These are phyloP conservation scores for Patiria miniata DNA, from an alignment of 35 echinoderm and acorn worm genomes.

Conservation along the genomic window DNA sequence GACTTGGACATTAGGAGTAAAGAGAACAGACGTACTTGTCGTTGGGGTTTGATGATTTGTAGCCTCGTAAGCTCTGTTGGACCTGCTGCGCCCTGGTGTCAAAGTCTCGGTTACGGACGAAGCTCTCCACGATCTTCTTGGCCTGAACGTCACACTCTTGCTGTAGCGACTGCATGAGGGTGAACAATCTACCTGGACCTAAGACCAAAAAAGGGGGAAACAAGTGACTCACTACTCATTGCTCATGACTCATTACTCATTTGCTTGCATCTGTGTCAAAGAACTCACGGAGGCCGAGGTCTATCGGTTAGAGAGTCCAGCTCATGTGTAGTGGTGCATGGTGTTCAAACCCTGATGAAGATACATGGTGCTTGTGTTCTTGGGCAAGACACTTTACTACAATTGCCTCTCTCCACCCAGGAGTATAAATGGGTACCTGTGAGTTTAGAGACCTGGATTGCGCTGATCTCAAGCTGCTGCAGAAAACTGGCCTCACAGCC, in stretches of 20 bases:
- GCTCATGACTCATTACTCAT: no score
- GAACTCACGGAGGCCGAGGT: background rate
- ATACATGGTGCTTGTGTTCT: no score
- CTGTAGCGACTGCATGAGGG: slow-evolving; percentile 81
- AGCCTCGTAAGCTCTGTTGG: slow-evolving; percentile 50
- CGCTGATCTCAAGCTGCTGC: no score
- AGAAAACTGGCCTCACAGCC: no score
- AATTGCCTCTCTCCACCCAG: no score
- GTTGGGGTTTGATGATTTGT: slow-evolving; percentile 66
- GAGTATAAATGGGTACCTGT: no score
- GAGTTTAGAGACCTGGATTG: no score
- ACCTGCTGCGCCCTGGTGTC: slow-evolving; percentile 79
- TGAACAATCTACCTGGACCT: slow-evolving; percentile 89
- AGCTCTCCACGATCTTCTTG: slow-evolving; percentile 78
- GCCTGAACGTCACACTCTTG: slow-evolving; percentile 93
- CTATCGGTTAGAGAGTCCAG: background rate
- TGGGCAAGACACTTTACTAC: no score
- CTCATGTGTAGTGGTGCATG: background rate
- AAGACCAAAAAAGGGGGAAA: background rate
- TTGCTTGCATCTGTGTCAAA: background rate
- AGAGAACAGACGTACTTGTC: slow-evolving; percentile 59
- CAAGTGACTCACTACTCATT: background rate
- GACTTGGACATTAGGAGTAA: no score
- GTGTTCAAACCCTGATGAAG: no score
- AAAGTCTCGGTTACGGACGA: slow-evolving; percentile 83